phyloP scores from a whole-genome alignment of 1,140 invertebrate genomes.

The Drosophila biarmipes region DNA sequence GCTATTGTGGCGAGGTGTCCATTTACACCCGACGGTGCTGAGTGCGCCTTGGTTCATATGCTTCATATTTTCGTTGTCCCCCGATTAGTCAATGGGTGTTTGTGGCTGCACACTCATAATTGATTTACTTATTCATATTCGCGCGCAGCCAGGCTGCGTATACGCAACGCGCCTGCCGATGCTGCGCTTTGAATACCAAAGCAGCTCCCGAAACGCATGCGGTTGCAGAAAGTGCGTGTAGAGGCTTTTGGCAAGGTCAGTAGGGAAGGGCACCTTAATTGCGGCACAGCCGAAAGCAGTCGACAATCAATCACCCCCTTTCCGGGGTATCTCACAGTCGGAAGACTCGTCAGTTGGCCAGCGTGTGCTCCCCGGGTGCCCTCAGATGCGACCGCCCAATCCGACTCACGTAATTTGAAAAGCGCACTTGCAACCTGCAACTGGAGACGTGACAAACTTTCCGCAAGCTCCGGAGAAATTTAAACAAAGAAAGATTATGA shows the following conservation, averaged over 20 bases:
- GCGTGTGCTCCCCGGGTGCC: slow-evolving; percentile 5
- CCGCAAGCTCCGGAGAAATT: slow-evolving; percentile 7
- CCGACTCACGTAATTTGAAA: slow-evolving; percentile 43
- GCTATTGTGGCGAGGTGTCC: slow-evolving; percentile 34
- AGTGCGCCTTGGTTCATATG: slow-evolving; percentile 22
- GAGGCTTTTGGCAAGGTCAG: not conserved
- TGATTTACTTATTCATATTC: slow-evolving; percentile 53
- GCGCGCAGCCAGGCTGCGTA: slow-evolving; percentile 52
- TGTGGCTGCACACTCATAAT: slow-evolving; percentile 46
- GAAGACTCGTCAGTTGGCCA: not conserved
- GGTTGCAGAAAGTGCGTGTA: not conserved
- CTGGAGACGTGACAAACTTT: slow-evolving; percentile 36
- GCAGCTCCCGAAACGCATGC: slow-evolving; percentile 25
- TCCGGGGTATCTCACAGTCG: not conserved
- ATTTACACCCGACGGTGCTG: slow-evolving; percentile 21
- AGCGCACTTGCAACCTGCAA: slow-evolving; percentile 34
- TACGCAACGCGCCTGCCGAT: slow-evolving; percentile 53
- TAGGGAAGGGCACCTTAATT: not conserved
- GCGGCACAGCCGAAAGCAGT: not conserved
- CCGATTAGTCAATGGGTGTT: slow-evolving; percentile 62
- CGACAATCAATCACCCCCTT: slow-evolving; percentile 1
- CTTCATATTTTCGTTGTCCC: slow-evolving; percentile 14
- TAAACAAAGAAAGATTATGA: slow-evolving; percentile 30
- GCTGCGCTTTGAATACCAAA: slow-evolving; percentile 40
- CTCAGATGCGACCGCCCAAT: slow-evolving; percentile 7